A percentile compares a stretch with the other conserved stretches of the same genome.
phyloP scores from a whole-genome alignment of 2,797 vertebrate genomes.

The Halcyon chelicuti region DNA sequence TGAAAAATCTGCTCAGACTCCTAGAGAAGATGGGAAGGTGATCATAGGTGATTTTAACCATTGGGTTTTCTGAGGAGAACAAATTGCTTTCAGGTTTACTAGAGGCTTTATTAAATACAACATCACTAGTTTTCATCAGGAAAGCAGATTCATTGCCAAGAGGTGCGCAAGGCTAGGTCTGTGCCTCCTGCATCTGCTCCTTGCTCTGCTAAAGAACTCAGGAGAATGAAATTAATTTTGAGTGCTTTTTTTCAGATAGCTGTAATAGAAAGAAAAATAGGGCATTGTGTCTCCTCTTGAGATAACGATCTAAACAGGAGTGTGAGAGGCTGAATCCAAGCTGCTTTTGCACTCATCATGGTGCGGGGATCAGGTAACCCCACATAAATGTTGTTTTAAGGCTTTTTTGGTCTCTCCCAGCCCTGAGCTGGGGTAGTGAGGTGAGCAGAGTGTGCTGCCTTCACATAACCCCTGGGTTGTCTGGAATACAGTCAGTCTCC shows the following conservation, averaged over 20 bases:
- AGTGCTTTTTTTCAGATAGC: background rate
- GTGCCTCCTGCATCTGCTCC: background rate
- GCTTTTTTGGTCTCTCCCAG: background rate
- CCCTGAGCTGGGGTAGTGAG: background rate
- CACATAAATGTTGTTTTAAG: background rate
- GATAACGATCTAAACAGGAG: background rate
- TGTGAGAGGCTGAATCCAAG: background rate
- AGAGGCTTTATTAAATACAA: background rate
- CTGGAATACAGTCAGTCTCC: accelerated
- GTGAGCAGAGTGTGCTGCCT: background rate
- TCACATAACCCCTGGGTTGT: accelerated
- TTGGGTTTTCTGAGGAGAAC: background rate
- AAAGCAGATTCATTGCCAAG: background rate
- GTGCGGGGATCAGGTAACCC: background rate
- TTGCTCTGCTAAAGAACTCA: background rate
- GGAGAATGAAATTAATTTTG: background rate
- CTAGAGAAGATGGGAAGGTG: background rate
- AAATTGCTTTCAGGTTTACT: background rate
- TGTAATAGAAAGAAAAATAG: background rate
- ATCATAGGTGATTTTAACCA: background rate
- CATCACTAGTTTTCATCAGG: background rate
- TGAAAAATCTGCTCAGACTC: background rate
- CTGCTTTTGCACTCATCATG: background rate
- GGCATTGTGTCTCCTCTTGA: background rate
- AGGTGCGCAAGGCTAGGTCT: background rate